A percentile compares a stretch with the other conserved stretches of the same genome.
These are phyloP conservation scores for Gnatocerus cornutus DNA, from an alignment of 2,888 invertebrate species.

Conservation along the genomic window DNA sequence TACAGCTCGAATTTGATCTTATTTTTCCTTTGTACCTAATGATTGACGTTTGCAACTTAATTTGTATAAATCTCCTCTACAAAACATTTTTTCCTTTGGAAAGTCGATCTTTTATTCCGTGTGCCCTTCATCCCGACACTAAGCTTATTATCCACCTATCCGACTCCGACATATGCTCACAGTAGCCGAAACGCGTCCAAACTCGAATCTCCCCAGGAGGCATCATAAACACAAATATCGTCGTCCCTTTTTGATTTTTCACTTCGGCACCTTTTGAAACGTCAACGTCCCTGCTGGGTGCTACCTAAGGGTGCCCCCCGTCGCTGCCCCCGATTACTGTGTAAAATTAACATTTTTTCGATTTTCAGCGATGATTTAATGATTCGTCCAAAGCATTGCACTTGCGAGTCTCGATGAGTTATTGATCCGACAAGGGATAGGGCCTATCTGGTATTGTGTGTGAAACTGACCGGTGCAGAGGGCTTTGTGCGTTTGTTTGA, in stretches of 20 bases:
- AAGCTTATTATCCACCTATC: slow-evolving; percentile 67
- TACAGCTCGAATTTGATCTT: too few species aligned
- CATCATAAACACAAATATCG: slow-evolving; percentile 70
- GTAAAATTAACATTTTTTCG: slow-evolving; percentile 20
- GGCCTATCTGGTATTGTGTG: slow-evolving; percentile 57
- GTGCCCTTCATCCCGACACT: slow-evolving; percentile 20
- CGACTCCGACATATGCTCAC: slow-evolving; percentile 65
- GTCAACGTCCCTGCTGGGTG: slow-evolving; percentile 66
- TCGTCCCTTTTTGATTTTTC: slow-evolving; percentile 69
- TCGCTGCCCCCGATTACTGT: slow-evolving; percentile 3
- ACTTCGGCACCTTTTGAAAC: slow-evolving; percentile 70
- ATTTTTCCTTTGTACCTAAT: too few species aligned
- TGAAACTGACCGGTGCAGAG: slow-evolving; percentile 66
- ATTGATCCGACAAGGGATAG: slow-evolving; percentile 47
- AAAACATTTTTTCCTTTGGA: not conserved
- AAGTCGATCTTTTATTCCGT: not conserved
- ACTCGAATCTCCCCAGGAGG: slow-evolving; percentile 68
- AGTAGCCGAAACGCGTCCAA: slow-evolving; percentile 67
- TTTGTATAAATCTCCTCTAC: not conserved
- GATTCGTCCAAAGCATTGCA: slow-evolving; percentile 22
- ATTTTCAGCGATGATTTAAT: slow-evolving; percentile 15
- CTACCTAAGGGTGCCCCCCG: slow-evolving; percentile 55
- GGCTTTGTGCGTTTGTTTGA: slow-evolving; percentile 65
- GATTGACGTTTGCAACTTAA: too few species aligned
- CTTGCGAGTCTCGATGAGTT: slow-evolving; percentile 41